These are phyloP conservation scores for Copidosoma floridanum DNA, from an alignment of 1,140 invertebrate species.

Conservation along the genomic window DNA sequence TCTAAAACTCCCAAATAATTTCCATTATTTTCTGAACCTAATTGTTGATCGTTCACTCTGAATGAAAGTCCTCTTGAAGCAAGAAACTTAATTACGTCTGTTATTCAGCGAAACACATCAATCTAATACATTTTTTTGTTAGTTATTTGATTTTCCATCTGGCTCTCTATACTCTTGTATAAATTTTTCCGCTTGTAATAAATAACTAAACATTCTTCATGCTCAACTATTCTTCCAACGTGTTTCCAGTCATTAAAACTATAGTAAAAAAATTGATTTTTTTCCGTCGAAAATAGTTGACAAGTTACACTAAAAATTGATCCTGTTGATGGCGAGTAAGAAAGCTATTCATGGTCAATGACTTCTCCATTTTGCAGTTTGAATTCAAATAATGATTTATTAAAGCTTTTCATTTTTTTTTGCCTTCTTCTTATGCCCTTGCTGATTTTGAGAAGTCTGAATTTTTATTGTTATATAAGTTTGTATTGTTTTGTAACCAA, in stretches of 20 bases:
- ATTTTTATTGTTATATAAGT: background rate
- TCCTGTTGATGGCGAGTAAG: background rate
- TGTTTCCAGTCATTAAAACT: background rate
- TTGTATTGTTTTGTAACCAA: background rate
- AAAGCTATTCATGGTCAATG: background rate
- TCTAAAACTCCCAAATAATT: constrained; percentile 26
- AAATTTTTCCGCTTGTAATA: no score
- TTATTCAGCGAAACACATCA: no score
- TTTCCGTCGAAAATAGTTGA: background rate
- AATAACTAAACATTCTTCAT: no score
- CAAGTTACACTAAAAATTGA: background rate
- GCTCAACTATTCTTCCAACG: background rate
- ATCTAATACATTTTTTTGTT: no score
- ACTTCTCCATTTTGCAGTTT: background rate
- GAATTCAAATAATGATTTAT: background rate
- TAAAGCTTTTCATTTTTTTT: background rate
- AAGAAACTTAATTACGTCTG: no score
- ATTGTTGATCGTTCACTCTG: constrained; percentile 20
- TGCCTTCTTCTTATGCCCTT: background rate
- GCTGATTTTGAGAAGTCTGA: background rate
- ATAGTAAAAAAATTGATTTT: background rate
- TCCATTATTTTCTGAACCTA: constrained; percentile 25
- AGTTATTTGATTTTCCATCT: no score
- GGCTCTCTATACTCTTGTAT: no score
- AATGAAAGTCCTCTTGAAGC: no score